Conservation (phyloP, 2,113 vertebrate species). For the Epinephelus cyanopodus region DNA sequence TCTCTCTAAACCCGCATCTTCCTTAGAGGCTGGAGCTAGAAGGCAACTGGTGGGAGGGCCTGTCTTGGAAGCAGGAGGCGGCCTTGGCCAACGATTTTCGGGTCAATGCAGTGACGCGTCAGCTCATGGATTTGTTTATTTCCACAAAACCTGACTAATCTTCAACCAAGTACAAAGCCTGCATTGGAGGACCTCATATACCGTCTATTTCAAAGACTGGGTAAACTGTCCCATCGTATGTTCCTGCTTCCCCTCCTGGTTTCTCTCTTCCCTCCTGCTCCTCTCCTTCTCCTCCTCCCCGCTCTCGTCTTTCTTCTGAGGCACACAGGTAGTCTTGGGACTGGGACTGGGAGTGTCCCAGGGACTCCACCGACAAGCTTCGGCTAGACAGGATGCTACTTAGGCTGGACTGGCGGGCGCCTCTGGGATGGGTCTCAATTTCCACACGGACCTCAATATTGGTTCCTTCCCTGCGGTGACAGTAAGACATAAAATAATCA, state of each 20-base stretch:
- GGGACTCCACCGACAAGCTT: slow-evolving; percentile 87
- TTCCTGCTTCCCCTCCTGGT: slow-evolving; percentile 49
- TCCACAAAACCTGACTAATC: slow-evolving; percentile 48
- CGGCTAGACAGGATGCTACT: slow-evolving; percentile 86
- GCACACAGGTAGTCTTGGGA: slow-evolving; percentile 83
- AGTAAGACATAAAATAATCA: slow-evolving; percentile 9
- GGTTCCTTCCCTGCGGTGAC: slow-evolving; percentile 81
- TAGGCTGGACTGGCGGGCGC: slow-evolving; percentile 84
- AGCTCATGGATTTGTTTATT: slow-evolving; percentile 28
- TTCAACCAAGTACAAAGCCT: slow-evolving; percentile 57
- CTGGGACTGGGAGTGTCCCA: slow-evolving; percentile 78
- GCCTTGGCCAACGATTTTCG: slow-evolving; percentile 54
- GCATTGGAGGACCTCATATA: slow-evolving; percentile 69
- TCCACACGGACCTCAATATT: slow-evolving; percentile 89
- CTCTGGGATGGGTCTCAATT: slow-evolving; percentile 83
- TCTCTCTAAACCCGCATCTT: slow-evolving; percentile 59
- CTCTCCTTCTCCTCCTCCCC: slow-evolving; percentile 31
- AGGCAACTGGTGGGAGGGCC: slow-evolving; percentile 82
- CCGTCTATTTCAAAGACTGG: slow-evolving; percentile 75
- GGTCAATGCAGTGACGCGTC: slow-evolving; percentile 44
- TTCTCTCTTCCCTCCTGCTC: slow-evolving; percentile 55
- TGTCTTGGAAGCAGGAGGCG: slow-evolving; percentile 66
- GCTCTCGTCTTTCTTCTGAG: slow-evolving; percentile 66
- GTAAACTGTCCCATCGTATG: slow-evolving; percentile 56
- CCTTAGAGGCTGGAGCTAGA: slow-evolving; percentile 73